These are phyloP conservation scores for Drosophila nigricruria DNA, from an alignment of 2,888 invertebrate genomes.

Conservation along the genomic window DNA sequence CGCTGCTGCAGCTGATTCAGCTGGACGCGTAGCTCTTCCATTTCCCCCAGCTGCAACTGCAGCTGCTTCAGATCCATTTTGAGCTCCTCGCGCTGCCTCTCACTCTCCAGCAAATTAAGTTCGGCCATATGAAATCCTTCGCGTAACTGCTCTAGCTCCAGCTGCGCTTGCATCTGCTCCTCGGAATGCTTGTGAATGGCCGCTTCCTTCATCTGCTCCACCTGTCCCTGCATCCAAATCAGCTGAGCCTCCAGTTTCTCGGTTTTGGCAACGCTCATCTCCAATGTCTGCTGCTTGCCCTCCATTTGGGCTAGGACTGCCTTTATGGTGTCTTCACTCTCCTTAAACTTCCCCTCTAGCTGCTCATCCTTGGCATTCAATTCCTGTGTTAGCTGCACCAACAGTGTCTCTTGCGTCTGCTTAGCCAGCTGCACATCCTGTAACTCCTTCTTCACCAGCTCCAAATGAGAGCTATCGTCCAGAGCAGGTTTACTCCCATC, in stretches of 20 bases:
- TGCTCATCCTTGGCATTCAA: slow-evolving; percentile 55
- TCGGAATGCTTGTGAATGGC: background rate
- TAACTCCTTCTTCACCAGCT: background rate
- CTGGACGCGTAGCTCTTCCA: background rate
- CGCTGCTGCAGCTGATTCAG: slow-evolving; percentile 2
- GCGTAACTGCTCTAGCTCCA: slow-evolving; percentile 20
- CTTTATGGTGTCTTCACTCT: slow-evolving; percentile 40
- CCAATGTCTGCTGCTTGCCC: background rate
- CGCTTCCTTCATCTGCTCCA: slow-evolving; percentile 9
- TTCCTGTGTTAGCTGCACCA: slow-evolving; percentile 9
- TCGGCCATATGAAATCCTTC: background rate
- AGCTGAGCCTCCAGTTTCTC: slow-evolving; percentile 12
- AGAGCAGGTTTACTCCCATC: slow-evolving; percentile 52
- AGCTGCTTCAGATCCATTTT: slow-evolving; percentile 34
- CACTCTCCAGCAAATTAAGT: background rate
- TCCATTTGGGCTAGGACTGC: slow-evolving; percentile 18
- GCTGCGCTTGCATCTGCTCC: slow-evolving; percentile 20
- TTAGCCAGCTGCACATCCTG: background rate
- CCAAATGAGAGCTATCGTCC: background rate
- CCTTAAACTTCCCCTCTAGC: slow-evolving; percentile 54
- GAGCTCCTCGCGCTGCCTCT: background rate
- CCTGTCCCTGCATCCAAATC: background rate
- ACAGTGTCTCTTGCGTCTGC: background rate
- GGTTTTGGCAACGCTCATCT: background rate
- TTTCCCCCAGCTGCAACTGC: background rate